Percentiles rank a stretch among this genome's conserved stretches.
Evolutionary conservation across 1,140 invertebrate species (phyloP).

Genomic region (Papilio polytes): DNA sequence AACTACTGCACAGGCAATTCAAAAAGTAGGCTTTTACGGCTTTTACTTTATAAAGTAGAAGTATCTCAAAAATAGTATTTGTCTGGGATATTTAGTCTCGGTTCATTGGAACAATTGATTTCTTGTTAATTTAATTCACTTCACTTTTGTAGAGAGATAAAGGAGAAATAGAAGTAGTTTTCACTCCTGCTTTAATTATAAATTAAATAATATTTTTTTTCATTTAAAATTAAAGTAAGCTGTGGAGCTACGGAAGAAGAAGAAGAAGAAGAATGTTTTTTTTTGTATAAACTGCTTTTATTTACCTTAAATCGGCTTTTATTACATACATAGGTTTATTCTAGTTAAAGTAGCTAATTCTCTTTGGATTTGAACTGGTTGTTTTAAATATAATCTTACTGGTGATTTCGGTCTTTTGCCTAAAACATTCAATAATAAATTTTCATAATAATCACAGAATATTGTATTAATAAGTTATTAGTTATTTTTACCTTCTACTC

Average conservation of each 20-base stretch:
- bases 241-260: too few relatives aligned
- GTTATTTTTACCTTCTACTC: constrained; percentile 9
- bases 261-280: too few relatives aligned
- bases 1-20: too few relatives aligned
- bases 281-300: background rate
- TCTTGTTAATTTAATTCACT: background rate
- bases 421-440: background rate
- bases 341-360: constrained; percentile 5
- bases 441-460: background rate
- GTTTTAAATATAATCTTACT: constrained; percentile 14
- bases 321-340: constrained; percentile 7
- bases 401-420: background rate
- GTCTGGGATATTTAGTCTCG: too few relatives aligned
- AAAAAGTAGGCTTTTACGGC: too few relatives aligned
- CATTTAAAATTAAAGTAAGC: too few relatives aligned
- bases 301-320: background rate
- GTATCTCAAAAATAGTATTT: too few relatives aligned
- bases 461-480: background rate
- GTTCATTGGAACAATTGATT: background rate
- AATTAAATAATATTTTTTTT: background rate
- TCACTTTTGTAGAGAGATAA: background rate
- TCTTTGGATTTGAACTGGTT: background rate
- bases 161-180: background rate
- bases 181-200: background rate
- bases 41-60: too few relatives aligned